These are phyloP conservation scores for Coranthus polyacanthus DNA, from an alignment of 2,797 vertebrate species.

Conservation along the genomic window DNA sequence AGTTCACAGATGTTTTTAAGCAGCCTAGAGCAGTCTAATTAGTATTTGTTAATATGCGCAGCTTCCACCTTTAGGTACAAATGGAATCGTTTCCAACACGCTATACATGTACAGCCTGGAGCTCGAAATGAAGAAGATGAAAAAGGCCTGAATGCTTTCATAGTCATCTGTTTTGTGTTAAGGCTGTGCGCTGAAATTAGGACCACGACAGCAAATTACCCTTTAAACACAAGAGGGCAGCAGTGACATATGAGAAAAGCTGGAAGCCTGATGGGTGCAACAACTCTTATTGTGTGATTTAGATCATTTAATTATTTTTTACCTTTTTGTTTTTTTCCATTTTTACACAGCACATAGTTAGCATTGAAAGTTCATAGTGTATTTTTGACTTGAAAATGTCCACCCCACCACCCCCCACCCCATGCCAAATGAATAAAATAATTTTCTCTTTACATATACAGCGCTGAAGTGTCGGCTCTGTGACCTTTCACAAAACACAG, in stretches of 20 bases:
- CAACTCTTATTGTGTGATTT: too few species aligned
- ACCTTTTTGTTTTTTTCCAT: too few species aligned
- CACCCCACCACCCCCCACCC: not conserved
- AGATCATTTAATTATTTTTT: too few species aligned
- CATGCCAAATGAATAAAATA: too few species aligned
- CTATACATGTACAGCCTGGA: constrained; percentile 5
- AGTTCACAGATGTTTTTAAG: constrained; percentile 19
- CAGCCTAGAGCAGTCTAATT: constrained; percentile 5
- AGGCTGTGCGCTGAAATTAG: too few species aligned
- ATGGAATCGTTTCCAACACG: not conserved
- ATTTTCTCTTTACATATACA: constrained; percentile 14
- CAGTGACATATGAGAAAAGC: constrained; percentile 44
- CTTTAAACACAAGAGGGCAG: constrained; percentile 70
- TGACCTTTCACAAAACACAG: constrained; percentile 63
- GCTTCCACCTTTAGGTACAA: constrained; percentile 1
- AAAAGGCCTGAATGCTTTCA: not conserved
- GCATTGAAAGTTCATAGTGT: not conserved
- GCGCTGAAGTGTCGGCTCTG: constrained; percentile 17
- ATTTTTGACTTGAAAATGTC: constrained; percentile 3
- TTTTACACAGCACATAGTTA: too few species aligned
- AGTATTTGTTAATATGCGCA: constrained; percentile 22
- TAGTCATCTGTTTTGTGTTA: constrained; percentile 1
- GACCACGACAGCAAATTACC: not conserved
- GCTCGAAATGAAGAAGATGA: not conserved
- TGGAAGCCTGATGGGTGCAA: not conserved